Percentiles rank a stretch among this genome's conserved stretches.
These are phyloP conservation scores for Nymphalis c-album DNA, from an alignment of 2,888 invertebrate genomes.

Conservation along the genomic window DNA sequence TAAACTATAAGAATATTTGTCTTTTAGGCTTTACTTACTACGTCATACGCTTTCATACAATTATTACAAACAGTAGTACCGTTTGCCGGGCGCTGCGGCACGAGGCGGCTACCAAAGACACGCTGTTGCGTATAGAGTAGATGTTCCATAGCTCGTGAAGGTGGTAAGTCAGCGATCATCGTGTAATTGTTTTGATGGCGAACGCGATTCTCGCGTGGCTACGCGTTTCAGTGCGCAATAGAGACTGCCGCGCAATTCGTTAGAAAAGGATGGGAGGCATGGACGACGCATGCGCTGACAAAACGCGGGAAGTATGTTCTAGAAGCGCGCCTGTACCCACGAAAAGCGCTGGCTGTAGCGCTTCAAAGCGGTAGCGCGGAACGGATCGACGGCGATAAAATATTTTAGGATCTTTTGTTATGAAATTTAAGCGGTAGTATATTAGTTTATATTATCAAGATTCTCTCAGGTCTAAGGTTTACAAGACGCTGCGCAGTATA, in stretches of 20 bases:
- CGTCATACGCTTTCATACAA: conserved; percentile 53
- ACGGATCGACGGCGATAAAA: conserved; percentile 24
- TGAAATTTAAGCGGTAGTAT: conserved; percentile 20
- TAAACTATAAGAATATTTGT: conserved; percentile 30
- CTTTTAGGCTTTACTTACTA: conserved; percentile 45
- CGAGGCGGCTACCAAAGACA: conserved; percentile 44
- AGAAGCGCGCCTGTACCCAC: conserved; percentile 54
- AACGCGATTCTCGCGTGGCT: conserved; percentile 54
- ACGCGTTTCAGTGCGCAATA: conserved; percentile 62
- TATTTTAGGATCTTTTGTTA: conserved; percentile 34
- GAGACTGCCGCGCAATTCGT: conserved; percentile 71
- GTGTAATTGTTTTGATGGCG: conserved; percentile 51
- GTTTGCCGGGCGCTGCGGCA: conserved; percentile 48
- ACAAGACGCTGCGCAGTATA: background rate
- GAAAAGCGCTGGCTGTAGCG: conserved; percentile 29
- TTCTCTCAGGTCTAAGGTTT: conserved; percentile 18
- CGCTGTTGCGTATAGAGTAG: conserved; percentile 48
- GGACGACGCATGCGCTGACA: conserved; percentile 66
- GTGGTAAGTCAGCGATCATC: conserved; percentile 71
- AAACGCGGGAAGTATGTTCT: conserved; percentile 74
- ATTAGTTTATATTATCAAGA: conserved; percentile 24
- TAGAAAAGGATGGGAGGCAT: conserved; percentile 58
- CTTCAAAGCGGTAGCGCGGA: conserved; percentile 37
- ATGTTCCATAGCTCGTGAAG: conserved; percentile 51
- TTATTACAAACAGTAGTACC: conserved; percentile 62